Conservation (phyloP, 2,797 vertebrate species). For the Spatula clypeata region DNA sequence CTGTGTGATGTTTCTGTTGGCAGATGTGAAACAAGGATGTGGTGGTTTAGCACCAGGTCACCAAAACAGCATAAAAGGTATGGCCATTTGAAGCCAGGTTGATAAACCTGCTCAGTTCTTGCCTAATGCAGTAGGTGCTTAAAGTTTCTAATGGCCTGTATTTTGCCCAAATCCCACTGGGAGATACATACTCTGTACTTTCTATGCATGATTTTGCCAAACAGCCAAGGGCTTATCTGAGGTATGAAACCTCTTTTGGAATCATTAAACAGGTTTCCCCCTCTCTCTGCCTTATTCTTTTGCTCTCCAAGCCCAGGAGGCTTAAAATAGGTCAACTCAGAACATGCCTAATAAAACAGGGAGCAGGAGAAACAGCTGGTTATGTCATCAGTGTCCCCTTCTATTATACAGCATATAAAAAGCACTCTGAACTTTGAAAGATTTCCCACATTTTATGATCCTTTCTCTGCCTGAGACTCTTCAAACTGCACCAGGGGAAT, state of each 20-base stretch:
- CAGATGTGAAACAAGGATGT: neutral
- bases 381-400: neutral
- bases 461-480: neutral
- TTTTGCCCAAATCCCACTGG: neutral
- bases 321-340: neutral
- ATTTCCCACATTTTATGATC: neutral
- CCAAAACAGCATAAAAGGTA: neutral
- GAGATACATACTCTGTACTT: fast-evolving
- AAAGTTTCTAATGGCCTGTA: neutral
- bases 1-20: neutral
- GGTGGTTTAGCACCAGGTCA: neutral
- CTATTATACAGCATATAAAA: neutral
- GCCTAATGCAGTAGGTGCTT: neutral
- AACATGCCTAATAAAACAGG: neutral
- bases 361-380: neutral
- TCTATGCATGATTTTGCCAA: neutral
- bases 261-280: neutral
- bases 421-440: neutral
- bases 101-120: neutral
- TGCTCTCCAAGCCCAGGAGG: neutral
- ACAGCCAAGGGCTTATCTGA: neutral
- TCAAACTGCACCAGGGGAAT: neutral
- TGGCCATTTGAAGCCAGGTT: neutral
- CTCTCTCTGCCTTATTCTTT: neutral
- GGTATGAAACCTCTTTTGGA: neutral